Evolutionary conservation across 2,888 invertebrate genomes (phyloP).

Genomic region (Drosophila emarginata): DNA sequence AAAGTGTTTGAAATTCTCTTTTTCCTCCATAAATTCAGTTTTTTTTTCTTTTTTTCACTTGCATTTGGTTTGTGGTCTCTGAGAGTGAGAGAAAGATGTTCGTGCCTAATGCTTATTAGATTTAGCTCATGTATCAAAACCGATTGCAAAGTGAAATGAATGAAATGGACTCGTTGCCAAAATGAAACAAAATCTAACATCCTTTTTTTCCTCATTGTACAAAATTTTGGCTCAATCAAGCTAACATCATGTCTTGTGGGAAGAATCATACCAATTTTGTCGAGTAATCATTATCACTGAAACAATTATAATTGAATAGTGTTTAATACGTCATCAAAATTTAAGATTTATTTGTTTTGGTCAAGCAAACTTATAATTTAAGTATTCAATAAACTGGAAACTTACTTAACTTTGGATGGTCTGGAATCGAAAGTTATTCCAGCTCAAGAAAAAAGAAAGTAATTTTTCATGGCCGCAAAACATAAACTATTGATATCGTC

Average conservation of each 20-base stretch:
- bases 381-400: too few relatives aligned
- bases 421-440: too few relatives aligned
- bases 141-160: slow-evolving; percentile 49
- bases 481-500: too few relatives aligned
- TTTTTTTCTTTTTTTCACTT: slow-evolving; percentile 23
- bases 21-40: slow-evolving; percentile 23
- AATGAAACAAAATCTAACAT: slow-evolving; percentile 2
- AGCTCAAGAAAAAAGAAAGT: too few relatives aligned
- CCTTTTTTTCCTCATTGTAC: not conserved
- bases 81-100: slow-evolving; percentile 39
- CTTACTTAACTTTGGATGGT: too few relatives aligned
- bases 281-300: not conserved
- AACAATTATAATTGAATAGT: not conserved
- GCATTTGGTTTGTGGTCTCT: slow-evolving; percentile 52
- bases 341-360: too few relatives aligned
- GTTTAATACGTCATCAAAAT: too few relatives aligned
- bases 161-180: slow-evolving; percentile 15
- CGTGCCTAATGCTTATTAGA: slow-evolving; percentile 73
- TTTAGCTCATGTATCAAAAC: slow-evolving; percentile 71
- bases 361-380: too few relatives aligned
- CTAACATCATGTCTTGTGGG: too few relatives aligned
- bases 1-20: slow-evolving; percentile 59
- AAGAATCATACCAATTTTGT: not conserved
- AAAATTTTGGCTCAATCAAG: too few relatives aligned
- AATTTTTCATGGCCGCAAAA: too few relatives aligned